These are phyloP conservation scores for Tortricodes alternella DNA, from an alignment of 2,888 invertebrate genomes.

Conservation along the genomic window DNA sequence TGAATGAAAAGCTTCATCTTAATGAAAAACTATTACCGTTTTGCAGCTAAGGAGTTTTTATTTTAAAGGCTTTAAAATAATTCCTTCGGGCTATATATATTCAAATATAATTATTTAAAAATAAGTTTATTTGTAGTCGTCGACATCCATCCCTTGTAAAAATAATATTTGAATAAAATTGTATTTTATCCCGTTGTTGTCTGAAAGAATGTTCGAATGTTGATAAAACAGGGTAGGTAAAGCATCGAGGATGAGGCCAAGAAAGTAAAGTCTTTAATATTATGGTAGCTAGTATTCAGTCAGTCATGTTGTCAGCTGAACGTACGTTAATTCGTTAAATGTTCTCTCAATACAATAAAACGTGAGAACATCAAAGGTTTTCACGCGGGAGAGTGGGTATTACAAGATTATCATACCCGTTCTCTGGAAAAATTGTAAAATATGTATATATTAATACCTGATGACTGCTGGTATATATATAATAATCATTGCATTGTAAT, in stretches of 20 bases:
- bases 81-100: constrained; percentile 3
- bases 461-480: no score
- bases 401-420: no score
- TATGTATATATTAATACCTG: no score
- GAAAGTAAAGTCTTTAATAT: constrained; percentile 54
- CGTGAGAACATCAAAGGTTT: no score
- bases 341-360: no score
- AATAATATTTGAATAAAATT: constrained; percentile 41
- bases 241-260: constrained; percentile 67
- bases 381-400: no score
- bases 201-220: constrained; percentile 50
- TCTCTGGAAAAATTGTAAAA: no score
- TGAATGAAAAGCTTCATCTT: no score
- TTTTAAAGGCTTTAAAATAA: constrained; percentile 10
- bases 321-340: no score
- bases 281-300: constrained; percentile 38
- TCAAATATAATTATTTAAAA: constrained; percentile 15
- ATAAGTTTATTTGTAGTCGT: constrained; percentile 19
- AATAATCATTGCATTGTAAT: no score
- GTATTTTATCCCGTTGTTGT: constrained; percentile 46
- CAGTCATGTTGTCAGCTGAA: no score
- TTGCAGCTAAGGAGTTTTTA: constrained; percentile 1
- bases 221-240: constrained; percentile 70
- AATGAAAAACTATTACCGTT: background rate
- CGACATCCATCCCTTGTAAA: constrained; percentile 52